Evolutionary conservation across 2,797 vertebrate species (phyloP), one percentile per base, ranked within the genome.

Genomic region (Varecia variegata): DNA sequence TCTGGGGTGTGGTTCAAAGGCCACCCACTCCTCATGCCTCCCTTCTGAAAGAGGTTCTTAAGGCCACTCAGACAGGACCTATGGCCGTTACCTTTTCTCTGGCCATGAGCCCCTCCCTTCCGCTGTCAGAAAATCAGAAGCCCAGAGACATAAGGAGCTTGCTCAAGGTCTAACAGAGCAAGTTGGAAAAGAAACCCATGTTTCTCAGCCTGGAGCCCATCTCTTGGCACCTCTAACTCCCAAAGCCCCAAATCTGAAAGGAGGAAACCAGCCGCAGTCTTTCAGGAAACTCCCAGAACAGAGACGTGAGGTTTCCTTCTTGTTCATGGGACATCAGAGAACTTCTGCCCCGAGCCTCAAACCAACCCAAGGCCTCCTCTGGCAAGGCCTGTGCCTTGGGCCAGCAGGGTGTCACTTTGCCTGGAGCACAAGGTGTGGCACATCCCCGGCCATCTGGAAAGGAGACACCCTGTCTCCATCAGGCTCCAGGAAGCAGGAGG

Each of bases 371-470:
- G 35, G n/a, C 54, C 50, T 86, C 40, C 40, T 58, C 83, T 27
- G n/a, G 45, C 50, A 50, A 79, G 43, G 54, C 35, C 32, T 21
- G 43, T 13, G 79, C 56, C 58, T 54, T 6, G 10, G 6, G 35
- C 13, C 54, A 43, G 17, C 45, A 35, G 84, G 58, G 56, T 65
- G 52, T 62, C 56, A 25, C 70, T 76, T 30, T 52, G 40, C 56
- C 86, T 7, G 3, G 30, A 38, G 65, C 20, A 7, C n/a, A 43
- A 50, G 70, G 15, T 3, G 2, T 7, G 32, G 65, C 9, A 15
- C 12, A 54, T 11, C 56, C 4, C 12, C 0, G 7, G 38, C 71
- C 32, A 5, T 21, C 0, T 0, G 0, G 2, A 65, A 7, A 35
- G 88, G 13, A 17, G 30, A 18, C 1, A n/a, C 0, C 25, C 32